Percentiles rank a stretch among this genome's conserved stretches.
Conservation (phyloP, 2,797 vertebrate genomes). For the Gouania willdenowi region DNA sequence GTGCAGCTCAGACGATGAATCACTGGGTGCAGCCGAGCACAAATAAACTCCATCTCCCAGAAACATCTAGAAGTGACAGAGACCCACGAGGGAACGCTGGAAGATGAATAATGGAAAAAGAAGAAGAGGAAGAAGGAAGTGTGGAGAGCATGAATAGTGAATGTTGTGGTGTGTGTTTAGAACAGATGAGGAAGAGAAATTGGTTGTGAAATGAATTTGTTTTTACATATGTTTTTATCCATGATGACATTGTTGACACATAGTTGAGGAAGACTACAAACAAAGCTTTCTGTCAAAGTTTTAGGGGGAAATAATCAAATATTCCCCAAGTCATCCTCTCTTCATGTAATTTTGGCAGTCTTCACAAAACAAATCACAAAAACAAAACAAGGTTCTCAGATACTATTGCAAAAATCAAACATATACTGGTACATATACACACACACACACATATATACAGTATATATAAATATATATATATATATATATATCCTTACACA, state of each 20-base stretch:
- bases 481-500: too few species aligned
- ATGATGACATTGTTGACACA: slow-evolving; percentile 24
- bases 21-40: slow-evolving; percentile 18
- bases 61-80: slow-evolving; percentile 24
- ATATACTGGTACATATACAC: too few species aligned
- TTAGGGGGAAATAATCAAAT: slow-evolving; percentile 2
- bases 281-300: not conserved
- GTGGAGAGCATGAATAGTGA: slow-evolving; percentile 7
- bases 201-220: slow-evolving; percentile 32
- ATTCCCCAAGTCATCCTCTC: slow-evolving; percentile 21
- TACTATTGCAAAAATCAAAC: too few species aligned
- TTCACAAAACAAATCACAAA: too few species aligned
- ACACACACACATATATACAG: too few species aligned
- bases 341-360: slow-evolving; percentile 12
- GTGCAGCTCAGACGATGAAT: slow-evolving; percentile 38
- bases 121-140: slow-evolving; percentile 1
- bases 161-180: slow-evolving; percentile 9
- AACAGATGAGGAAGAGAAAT: slow-evolving; percentile 36
- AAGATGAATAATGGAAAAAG: slow-evolving; percentile 41
- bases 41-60: slow-evolving; percentile 42
- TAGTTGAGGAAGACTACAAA: slow-evolving; percentile 12
- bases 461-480: too few species aligned
- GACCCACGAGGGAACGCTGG: slow-evolving; percentile 17
- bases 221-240: slow-evolving; percentile 25
- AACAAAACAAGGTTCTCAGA: too few species aligned